phyloP scores from a whole-genome alignment of 1,140 invertebrate genomes.

The Laodelphax striatellus region DNA sequence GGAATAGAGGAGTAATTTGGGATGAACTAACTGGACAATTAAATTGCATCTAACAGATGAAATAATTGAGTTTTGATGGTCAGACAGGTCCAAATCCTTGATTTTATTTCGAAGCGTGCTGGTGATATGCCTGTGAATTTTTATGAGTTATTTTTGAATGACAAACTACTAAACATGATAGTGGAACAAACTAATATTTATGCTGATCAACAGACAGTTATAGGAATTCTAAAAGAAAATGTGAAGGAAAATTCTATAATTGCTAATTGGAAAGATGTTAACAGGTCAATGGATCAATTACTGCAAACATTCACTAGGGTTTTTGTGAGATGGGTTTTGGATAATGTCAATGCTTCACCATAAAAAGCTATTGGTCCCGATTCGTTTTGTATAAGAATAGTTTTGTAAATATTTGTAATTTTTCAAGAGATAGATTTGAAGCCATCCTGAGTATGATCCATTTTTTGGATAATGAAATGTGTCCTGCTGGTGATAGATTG shows the following conservation, averaged over 20 bases:
- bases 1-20: background rate
- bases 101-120: background rate
- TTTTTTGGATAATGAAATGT: slow-evolving; percentile 21
- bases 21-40: background rate
- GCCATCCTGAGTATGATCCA: slow-evolving; percentile 21
- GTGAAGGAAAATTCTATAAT: background rate
- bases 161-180: background rate
- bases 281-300: background rate
- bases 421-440: slow-evolving; percentile 23
- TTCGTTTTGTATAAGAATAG: background rate
- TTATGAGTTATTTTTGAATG: background rate
- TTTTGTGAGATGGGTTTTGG: background rate
- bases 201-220: background rate
- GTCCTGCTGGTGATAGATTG: slow-evolving; percentile 16
- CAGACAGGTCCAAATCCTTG: background rate
- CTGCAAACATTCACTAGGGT: background rate
- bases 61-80: background rate
- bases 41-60: too few species aligned
- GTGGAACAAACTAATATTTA: background rate
- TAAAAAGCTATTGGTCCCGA: background rate
- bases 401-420: slow-evolving; percentile 2
- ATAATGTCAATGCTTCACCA: background rate
- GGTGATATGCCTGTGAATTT: background rate
- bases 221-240: background rate
- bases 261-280: background rate